Evolutionary conservation across 2,797 vertebrate genomes (phyloP).

Genomic region (Lepus townsendii): DNA sequence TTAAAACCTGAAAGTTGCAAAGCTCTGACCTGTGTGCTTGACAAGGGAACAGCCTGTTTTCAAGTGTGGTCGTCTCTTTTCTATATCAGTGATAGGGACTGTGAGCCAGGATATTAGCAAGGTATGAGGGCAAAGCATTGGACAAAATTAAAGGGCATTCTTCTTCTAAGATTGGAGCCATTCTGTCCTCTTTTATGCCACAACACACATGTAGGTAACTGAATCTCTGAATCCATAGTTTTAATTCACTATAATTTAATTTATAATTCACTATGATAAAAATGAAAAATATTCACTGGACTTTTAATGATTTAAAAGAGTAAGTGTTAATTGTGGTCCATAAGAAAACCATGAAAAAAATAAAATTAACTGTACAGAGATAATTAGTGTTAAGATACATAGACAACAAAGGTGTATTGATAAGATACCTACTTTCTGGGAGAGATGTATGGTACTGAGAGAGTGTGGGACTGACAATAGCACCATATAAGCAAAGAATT

Average conservation of each 20-base stretch:
- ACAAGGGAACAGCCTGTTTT: neutral
- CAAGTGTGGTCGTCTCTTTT: neutral
- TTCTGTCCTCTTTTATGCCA: neutral
- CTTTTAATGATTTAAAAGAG: neutral
- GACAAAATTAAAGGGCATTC: neutral
- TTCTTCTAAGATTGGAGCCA: neutral
- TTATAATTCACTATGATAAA: neutral
- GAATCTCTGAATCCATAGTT: neutral
- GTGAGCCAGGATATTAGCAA: neutral
- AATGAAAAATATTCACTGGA: neutral
- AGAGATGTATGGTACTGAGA: neutral
- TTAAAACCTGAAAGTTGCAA: neutral
- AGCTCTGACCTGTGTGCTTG: neutral
- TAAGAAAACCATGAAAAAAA: conserved; percentile 28
- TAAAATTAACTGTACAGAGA: neutral
- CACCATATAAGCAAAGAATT: neutral
- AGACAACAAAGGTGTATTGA: neutral
- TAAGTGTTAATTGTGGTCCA: neutral
- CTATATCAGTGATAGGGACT: neutral
- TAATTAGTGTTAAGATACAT: neutral
- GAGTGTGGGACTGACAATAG: neutral
- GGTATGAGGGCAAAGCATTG: neutral
- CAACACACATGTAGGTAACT: neutral
- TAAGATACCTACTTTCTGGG: neutral
- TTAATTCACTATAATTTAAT: neutral